phyloP scores from a whole-genome alignment of 2,797 vertebrate genomes.

The Danio jaintianensis region DNA sequence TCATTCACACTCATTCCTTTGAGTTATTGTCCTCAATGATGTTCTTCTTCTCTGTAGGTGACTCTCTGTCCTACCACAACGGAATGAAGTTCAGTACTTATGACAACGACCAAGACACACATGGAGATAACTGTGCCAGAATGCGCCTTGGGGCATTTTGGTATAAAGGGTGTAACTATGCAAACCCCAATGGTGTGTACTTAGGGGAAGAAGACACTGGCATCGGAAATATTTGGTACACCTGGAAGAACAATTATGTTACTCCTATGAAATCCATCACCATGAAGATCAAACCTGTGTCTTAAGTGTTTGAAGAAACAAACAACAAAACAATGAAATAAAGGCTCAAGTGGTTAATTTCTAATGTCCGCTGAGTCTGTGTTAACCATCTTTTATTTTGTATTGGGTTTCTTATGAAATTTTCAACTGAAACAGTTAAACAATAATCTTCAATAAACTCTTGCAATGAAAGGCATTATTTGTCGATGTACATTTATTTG shows the following conservation, averaged over 20 bases:
- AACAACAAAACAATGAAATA: background rate
- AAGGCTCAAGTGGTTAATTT: background rate
- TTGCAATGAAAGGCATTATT: background rate
- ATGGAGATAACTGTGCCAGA: slow-evolving; percentile 56
- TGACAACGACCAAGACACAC: slow-evolving; percentile 63
- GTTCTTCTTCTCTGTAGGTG: slow-evolving; percentile 48
- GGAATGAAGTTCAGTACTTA: slow-evolving; percentile 67
- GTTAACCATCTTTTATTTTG: background rate
- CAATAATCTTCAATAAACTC: background rate
- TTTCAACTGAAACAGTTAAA: too few species aligned
- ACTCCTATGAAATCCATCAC: slow-evolving; percentile 41
- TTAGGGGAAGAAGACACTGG: slow-evolving; percentile 44
- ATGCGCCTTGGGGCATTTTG: slow-evolving; percentile 31
- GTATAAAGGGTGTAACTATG: slow-evolving; percentile 13
- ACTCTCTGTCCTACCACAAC: slow-evolving; percentile 36
- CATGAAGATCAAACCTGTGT: slow-evolving; percentile 48
- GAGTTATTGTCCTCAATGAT: background rate
- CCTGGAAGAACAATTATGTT: slow-evolving; percentile 27
- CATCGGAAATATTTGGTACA: slow-evolving; percentile 35
- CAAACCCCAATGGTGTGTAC: slow-evolving; percentile 56
- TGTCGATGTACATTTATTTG: background rate
- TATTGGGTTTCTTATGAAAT: background rate
- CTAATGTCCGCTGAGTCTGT: background rate
- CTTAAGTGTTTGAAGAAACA: background rate
- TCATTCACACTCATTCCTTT: too few species aligned